Percentiles rank a stretch among this genome's conserved stretches.
Conservation (phyloP, 2,888 invertebrate species). For the Cryptosula pallasiana region DNA sequence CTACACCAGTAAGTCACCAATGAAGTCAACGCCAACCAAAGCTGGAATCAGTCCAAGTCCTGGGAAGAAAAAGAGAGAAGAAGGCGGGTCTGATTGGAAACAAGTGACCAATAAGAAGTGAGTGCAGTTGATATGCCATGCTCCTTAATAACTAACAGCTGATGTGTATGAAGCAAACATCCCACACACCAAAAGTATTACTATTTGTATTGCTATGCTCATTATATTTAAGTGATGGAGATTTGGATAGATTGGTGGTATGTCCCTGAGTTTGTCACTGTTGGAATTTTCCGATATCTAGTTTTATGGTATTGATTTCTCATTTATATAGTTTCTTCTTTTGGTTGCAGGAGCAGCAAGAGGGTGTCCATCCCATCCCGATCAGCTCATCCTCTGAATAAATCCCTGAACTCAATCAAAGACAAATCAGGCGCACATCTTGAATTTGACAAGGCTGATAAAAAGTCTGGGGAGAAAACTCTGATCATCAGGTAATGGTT, state of each 20-base stretch:
- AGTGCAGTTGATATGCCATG: too few relatives aligned
- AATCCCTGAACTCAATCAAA: constrained; percentile 71
- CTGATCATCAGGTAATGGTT: constrained; percentile 90
- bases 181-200: too few relatives aligned
- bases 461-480: constrained; percentile 60
- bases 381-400: not conserved
- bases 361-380: not conserved
- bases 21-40: constrained; percentile 56
- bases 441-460: constrained; percentile 87
- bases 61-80: constrained; percentile 59
- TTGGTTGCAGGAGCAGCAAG: too few relatives aligned
- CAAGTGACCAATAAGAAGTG: constrained; percentile 84
- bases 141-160: too few relatives aligned
- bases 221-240: too few relatives aligned
- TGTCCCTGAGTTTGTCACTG: too few relatives aligned
- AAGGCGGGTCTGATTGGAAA: constrained; percentile 76
- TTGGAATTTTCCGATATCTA: too few relatives aligned
- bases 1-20: not conserved
- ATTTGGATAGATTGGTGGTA: too few relatives aligned
- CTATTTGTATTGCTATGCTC: too few relatives aligned
- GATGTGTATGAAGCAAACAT: too few relatives aligned
- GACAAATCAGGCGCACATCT: constrained; percentile 95
- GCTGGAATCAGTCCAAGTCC: constrained; percentile 19
- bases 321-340: too few relatives aligned
- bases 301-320: too few relatives aligned